These are phyloP conservation scores for Drosophila subobscura DNA, from an alignment of 1,140 invertebrate species.

Conservation along the genomic window DNA sequence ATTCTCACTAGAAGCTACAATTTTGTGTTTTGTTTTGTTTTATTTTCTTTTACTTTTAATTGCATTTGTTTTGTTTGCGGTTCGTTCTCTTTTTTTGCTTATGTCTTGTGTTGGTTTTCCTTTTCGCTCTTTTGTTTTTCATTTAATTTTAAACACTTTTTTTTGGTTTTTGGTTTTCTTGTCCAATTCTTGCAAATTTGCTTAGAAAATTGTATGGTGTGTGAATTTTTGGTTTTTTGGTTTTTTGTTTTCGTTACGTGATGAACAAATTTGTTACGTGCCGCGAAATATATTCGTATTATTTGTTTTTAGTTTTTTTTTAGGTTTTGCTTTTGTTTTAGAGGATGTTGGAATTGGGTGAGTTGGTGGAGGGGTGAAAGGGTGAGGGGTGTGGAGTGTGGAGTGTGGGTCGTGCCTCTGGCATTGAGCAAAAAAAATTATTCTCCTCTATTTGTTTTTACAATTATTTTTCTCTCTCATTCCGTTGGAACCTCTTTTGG, in stretches of 20 bases:
- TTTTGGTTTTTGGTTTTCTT: constrained; percentile 33
- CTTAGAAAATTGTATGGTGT: constrained; percentile 62
- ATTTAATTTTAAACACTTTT: constrained; percentile 63
- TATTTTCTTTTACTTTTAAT: constrained; percentile 38
- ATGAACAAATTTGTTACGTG: constrained; percentile 60
- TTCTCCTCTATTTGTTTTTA: constrained; percentile 39
- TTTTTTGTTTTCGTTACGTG: constrained; percentile 40
- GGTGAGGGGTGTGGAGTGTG: neutral
- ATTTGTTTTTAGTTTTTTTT: constrained; percentile 13
- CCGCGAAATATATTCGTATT: constrained; percentile 57
- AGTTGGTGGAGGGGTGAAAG: constrained; percentile 2
- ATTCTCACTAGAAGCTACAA: constrained; percentile 65
- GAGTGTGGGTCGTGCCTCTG: constrained; percentile 25
- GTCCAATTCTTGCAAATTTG: constrained; percentile 53
- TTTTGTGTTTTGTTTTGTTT: constrained; percentile 34
- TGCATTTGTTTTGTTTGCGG: constrained; percentile 15
- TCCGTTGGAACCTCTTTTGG: neutral
- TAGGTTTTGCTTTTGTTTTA: constrained; percentile 1
- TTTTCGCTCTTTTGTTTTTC: constrained; percentile 37
- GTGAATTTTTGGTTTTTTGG: constrained; percentile 16
- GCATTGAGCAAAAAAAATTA: constrained; percentile 56
- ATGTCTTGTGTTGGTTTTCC: constrained; percentile 16
- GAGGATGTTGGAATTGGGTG: neutral
- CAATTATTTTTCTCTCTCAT: constrained; percentile 36
- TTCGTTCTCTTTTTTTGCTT: constrained; percentile 34